Evolutionary conservation across 2,888 invertebrate genomes (phyloP), one percentile per base, ranked within the genome.

Genomic region (Mimachlamys varia): DNA sequence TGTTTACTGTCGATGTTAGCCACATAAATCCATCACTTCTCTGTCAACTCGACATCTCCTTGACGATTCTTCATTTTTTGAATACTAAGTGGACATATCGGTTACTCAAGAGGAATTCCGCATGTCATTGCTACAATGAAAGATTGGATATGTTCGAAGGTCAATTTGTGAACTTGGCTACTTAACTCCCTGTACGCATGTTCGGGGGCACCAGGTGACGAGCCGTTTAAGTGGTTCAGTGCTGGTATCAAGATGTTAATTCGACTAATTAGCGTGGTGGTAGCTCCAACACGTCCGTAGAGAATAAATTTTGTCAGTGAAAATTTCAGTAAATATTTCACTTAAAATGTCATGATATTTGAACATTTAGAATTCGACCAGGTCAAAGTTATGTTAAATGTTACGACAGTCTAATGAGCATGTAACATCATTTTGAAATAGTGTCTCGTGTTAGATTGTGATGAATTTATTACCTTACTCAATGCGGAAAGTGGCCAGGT

Each of bases 11-110:
- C 33, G 76, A 76, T 76, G 5, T 76, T 33, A 27, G 76, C 76
- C 2, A 76, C 76, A 76, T 76, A 76, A 76, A 76, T 76, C 76
- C 76, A 33, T 76, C 76, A 76, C 33, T 10, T 0, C 4, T 13
- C 76, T 76, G 76, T 76, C 76, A 76, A 33, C 19, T 88, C 53
- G 88, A 88, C 88, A 88, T 88, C 38, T 22, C 27, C 17, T 22
- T 19, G 88, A 50, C 49, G 27, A 88, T n/a, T 49, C 37, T 17
- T 50, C 44, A 88, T 22, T 88, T 88, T 88, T 88, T 88, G 88
- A 88, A 88, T 88, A 88, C 88, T 88, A 88, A 88, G 53, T 88
- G 88, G 88, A 88, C 88, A 44, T 13, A 19, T 53, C 49, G 49
- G 44, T 27, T 44, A 27, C 49, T 76, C 76, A 76, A 15, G 33